Evolutionary conservation across 2,113 vertebrate genomes (phyloP).

Genomic region (Pedetes capensis): DNA sequence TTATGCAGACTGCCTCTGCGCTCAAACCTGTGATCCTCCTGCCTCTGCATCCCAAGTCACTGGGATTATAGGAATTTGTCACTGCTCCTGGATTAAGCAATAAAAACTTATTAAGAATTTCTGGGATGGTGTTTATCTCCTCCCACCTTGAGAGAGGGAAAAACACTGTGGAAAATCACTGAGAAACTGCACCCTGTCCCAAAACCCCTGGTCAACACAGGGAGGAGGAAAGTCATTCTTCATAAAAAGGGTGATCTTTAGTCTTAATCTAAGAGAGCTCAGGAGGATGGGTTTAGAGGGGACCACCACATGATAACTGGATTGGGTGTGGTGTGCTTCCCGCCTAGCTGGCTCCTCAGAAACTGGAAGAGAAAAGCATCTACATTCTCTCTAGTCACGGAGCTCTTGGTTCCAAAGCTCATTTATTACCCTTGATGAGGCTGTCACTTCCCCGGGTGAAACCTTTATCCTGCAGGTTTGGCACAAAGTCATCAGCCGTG

Average conservation of each 20-base stretch:
- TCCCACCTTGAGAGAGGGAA: constrained; percentile 3
- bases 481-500: not conserved
- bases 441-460: constrained; percentile 76
- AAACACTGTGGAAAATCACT: constrained; percentile 44
- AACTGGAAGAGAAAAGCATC: not conserved
- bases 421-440: constrained; percentile 83
- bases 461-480: not conserved
- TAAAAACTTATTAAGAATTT: constrained; percentile 74
- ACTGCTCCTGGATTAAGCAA: constrained; percentile 50
- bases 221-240: not conserved
- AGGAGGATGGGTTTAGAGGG: not conserved
- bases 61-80: too few species aligned
- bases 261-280: not conserved
- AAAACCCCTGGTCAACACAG: not conserved
- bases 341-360: not conserved
- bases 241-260: not conserved
- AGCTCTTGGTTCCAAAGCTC: constrained; percentile 51
- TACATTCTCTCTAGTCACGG: not conserved
- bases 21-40: too few species aligned
- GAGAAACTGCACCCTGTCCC: constrained; percentile 45
- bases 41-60: too few species aligned
- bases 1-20: too few species aligned
- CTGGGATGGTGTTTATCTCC: constrained; percentile 12
- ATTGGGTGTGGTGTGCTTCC: not conserved
- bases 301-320: not conserved